These are phyloP conservation scores for Gnatocerus cornutus DNA, from an alignment of 2,888 invertebrate genomes.

Conservation along the genomic window DNA sequence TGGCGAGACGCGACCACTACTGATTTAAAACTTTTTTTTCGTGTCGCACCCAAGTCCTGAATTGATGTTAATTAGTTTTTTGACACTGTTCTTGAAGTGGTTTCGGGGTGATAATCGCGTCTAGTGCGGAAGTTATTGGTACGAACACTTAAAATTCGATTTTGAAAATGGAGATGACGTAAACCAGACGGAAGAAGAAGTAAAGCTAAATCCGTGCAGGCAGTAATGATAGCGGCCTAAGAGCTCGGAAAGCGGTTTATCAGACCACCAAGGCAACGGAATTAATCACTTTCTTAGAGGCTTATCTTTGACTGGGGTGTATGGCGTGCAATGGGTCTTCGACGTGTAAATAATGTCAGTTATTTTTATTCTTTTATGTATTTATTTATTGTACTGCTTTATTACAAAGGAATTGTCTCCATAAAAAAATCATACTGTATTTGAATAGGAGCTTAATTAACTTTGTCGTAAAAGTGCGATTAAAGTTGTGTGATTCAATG, in stretches of 20 bases:
- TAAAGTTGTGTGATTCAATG: no score
- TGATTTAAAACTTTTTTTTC: conserved; percentile 21
- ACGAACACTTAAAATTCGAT: conserved; percentile 9
- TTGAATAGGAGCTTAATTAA: no score
- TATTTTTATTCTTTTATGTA: background rate
- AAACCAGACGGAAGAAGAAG: conserved; percentile 38
- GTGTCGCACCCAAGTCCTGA: conserved; percentile 22
- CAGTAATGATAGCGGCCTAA: conserved; percentile 35
- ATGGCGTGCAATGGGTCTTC: background rate
- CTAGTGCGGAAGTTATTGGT: conserved; percentile 24
- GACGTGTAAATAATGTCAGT: background rate
- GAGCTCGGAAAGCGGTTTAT: conserved; percentile 40
- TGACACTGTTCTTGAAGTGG: conserved; percentile 29
- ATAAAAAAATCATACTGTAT: background rate
- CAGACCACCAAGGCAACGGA: conserved; percentile 42
- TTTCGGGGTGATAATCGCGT: conserved; percentile 5
- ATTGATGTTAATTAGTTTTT: conserved; percentile 34
- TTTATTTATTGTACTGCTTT: no score
- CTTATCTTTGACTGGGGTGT: conserved; percentile 23
- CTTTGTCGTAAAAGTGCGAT: no score
- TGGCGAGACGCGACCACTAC: conserved; percentile 45
- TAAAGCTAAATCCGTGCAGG: conserved; percentile 33
- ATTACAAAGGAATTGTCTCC: no score
- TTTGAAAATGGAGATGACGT: conserved; percentile 26
- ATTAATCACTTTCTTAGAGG: conserved; percentile 30